Base-by-base conservation (phyloP, 2,888 invertebrate genomes). In the Nephrocerus scutellatus region DNA sequence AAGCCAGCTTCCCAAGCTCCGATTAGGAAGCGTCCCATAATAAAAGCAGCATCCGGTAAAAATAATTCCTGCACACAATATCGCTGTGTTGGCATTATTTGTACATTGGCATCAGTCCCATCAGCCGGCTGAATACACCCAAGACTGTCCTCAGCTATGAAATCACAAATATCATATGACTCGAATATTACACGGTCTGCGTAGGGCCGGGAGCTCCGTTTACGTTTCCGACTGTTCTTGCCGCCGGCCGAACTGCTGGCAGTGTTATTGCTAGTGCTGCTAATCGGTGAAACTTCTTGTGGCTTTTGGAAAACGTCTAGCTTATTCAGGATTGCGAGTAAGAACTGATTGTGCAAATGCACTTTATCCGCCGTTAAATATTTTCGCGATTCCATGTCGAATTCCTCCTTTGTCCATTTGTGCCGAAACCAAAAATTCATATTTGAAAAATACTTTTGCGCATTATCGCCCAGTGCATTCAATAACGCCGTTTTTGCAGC, bases 1-100 rank as follows among this genome's bases (percentile, higher is more conserved):
- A 93, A 73, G 1, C 88, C 90, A 32, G 80, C 77, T 57, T 92
- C 90, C 91, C 91, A 92, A 6, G 90, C 89, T 5, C 84, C 82
- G 8, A 92, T 74, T 66, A 89, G 77, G 53, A 92, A 78, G 42
- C 90, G 73, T 0, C 89, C 87, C 45, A 85, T 75, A 5, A 92
- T 80, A 56, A 91, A 79, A 0, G 84, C 82, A 46, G 80, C 77
- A 62, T 91, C 91, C 0, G 92, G 92, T 43, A 92, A 68, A 55
- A 86, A 82, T 40, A 86, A 69, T 64, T 90, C 89, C 62, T 86
- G 74, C 0, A 73, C 75, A 42, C 75, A 79, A 51, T 76, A 80
- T 44, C 79, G 70, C 59, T 75, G 65, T 2, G 55, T 55, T 6
- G 62, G 63, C 30, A 61, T 45, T 38, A 62, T 53, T 46, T 62